phyloP scores from a whole-genome alignment of 2,888 invertebrate genomes.

The Phoenoteleia sp. region DNA sequence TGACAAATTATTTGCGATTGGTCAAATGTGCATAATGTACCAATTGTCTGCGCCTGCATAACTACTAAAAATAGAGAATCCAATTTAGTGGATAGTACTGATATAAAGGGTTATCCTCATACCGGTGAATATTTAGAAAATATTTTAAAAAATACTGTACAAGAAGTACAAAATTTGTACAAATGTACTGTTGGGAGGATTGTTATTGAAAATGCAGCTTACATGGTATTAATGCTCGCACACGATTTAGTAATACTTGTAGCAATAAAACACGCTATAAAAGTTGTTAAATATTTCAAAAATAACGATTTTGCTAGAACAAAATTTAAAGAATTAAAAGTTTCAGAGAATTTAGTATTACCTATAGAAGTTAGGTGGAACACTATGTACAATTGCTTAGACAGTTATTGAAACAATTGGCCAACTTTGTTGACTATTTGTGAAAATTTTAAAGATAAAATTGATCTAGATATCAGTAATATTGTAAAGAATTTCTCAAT shows the following conservation, averaged over 20 bases:
- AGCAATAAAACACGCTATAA: conserved; percentile 9
- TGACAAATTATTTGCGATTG: conserved; percentile 38
- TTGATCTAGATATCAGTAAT: too few species aligned
- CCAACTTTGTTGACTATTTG: too few species aligned
- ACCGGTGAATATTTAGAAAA: neutral
- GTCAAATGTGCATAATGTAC: conserved; percentile 56
- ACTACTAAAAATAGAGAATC: conserved; percentile 25
- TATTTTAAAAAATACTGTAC: too few species aligned
- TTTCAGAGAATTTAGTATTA: neutral
- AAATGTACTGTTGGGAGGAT: conserved; percentile 17
- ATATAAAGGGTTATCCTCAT: conserved; percentile 43
- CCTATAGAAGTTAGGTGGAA: conserved; percentile 1
- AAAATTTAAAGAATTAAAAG: conserved; percentile 10
- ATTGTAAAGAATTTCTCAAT: too few species aligned
- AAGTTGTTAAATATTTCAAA: conserved; percentile 35
- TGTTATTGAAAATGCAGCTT: conserved; percentile 3
- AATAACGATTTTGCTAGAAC: conserved; percentile 31
- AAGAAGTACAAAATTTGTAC: conserved; percentile 26
- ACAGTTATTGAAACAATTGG: conserved; percentile 21
- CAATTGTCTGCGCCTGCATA: conserved; percentile 41
- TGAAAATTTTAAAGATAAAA: too few species aligned
- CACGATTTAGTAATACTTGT: conserved; percentile 33
- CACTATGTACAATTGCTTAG: neutral
- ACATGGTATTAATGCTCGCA: conserved; percentile 24
- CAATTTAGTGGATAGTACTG: conserved; percentile 42